Percentiles rank a stretch among this genome's conserved stretches.
Conservation (phyloP, 2,113 vertebrate species). For the Noturus placidus region DNA sequence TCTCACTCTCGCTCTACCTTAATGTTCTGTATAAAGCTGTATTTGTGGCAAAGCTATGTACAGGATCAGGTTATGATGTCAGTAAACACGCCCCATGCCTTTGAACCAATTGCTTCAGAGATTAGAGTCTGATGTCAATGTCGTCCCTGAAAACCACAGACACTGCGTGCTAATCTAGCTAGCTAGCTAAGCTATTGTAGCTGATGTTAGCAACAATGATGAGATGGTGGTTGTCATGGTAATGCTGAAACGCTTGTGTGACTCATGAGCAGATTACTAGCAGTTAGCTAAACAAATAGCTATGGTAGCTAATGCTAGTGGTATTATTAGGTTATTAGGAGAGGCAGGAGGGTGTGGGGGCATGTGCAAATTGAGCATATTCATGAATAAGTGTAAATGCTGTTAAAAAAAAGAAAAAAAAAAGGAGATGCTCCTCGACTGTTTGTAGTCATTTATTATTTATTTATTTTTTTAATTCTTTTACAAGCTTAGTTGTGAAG, state of each 20-base stretch:
- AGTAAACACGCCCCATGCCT: neutral
- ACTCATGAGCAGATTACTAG: neutral
- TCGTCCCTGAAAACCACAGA: too few species aligned
- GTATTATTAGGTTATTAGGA: neutral
- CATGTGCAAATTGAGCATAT: neutral
- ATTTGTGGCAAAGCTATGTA: neutral
- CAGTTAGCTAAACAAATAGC: neutral
- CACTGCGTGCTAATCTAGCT: too few species aligned
- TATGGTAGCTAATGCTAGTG: neutral
- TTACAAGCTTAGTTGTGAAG: neutral
- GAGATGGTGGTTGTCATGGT: neutral
- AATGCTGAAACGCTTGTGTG: neutral
- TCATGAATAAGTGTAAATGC: neutral
- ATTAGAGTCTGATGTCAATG: too few species aligned
- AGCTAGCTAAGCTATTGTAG: too few species aligned
- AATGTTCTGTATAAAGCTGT: neutral
- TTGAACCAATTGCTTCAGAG: neutral
- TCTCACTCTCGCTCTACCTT: neutral
- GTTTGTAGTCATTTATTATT: neutral
- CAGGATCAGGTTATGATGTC: neutral
- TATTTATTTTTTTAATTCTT: neutral
- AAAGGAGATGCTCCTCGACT: neutral
- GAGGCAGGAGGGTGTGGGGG: neutral
- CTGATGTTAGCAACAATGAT: neutral
- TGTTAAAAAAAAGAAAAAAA: too few species aligned